Evolutionary conservation across 2,888 invertebrate genomes (phyloP).

Genomic region (Epirrita christyi): DNA sequence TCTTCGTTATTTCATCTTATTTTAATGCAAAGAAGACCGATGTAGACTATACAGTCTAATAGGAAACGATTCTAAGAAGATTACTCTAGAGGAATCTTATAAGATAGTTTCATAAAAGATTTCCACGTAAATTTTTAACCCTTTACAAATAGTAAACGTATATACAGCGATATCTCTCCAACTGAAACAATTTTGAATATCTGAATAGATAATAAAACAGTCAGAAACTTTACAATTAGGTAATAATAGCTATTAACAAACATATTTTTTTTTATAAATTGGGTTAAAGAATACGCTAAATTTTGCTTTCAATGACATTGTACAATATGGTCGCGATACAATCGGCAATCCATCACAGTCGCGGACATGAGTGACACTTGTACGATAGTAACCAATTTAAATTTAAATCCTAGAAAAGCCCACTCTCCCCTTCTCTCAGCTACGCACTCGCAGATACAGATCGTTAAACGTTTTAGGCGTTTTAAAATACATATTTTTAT

Average conservation of each 20-base stretch:
- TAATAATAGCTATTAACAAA: too few relatives aligned
- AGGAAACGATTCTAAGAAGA: too few relatives aligned
- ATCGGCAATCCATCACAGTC: slow-evolving; percentile 75
- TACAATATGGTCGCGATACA: slow-evolving; percentile 48
- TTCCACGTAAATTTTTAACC: too few relatives aligned
- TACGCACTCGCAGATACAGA: slow-evolving; percentile 37
- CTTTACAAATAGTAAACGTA: too few relatives aligned
- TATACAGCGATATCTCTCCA: too few relatives aligned
- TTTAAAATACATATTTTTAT: neutral
- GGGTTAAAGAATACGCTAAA: neutral
- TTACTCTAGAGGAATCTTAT: too few relatives aligned
- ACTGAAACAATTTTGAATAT: too few relatives aligned
- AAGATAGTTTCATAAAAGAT: too few relatives aligned
- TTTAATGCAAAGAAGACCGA: neutral
- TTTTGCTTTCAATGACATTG: slow-evolving; percentile 1
- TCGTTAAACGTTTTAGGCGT: slow-evolving; percentile 24
- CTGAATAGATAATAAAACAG: too few relatives aligned
- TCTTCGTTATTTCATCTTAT: slow-evolving; percentile 9
- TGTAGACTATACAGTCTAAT: neutral
- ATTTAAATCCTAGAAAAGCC: slow-evolving; percentile 70
- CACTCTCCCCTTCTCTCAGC: slow-evolving; percentile 50
- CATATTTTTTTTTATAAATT: too few relatives aligned
- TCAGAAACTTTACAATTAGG: too few relatives aligned
- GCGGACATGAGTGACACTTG: slow-evolving; percentile 65
- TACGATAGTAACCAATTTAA: slow-evolving; percentile 75